Percentiles rank a stretch among this genome's conserved stretches.
Conservation (phyloP, 37 sponge, comb jelly and placozoan species). For the Ianthella basta region DNA sequence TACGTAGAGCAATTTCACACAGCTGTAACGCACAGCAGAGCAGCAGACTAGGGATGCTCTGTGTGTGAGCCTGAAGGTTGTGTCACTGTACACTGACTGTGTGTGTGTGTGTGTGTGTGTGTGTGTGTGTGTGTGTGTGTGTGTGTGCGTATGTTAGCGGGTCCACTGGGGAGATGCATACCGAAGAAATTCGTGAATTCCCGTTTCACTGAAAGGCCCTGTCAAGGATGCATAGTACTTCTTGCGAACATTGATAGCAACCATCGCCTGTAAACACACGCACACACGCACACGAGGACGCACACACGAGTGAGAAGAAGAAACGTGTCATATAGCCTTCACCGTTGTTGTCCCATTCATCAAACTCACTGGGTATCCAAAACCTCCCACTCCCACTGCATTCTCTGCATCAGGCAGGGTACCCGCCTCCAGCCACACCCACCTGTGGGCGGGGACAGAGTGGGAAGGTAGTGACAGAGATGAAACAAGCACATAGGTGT, state of each 20-base stretch:
- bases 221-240: slow-evolving; percentile 74
- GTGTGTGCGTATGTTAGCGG: too few relatives aligned
- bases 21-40: too few relatives aligned
- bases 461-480: neutral
- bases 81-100: neutral
- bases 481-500: neutral
- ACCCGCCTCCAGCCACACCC: slow-evolving; percentile 94
- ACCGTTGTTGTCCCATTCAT: too few relatives aligned
- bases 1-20: too few relatives aligned
- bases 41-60: neutral
- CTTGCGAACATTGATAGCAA: slow-evolving; percentile 75
- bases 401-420: slow-evolving; percentile 70
- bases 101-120: too few relatives aligned
- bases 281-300: too few relatives aligned
- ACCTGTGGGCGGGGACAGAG: slow-evolving; percentile 44
- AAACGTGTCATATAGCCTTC: too few relatives aligned
- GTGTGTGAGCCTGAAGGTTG: neutral
- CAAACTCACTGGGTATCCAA: slow-evolving; percentile 91
- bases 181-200: slow-evolving; percentile 82
- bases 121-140: too few relatives aligned
- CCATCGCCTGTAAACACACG: slow-evolving; percentile 63
- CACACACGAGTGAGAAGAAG: too few relatives aligned
- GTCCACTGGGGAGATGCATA: neutral
- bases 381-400: slow-evolving; percentile 91
- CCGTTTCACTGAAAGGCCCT: slow-evolving; percentile 78